Conservation (phyloP, 2,888 invertebrate genomes). For the Himalopsyche kuldschensis region DNA sequence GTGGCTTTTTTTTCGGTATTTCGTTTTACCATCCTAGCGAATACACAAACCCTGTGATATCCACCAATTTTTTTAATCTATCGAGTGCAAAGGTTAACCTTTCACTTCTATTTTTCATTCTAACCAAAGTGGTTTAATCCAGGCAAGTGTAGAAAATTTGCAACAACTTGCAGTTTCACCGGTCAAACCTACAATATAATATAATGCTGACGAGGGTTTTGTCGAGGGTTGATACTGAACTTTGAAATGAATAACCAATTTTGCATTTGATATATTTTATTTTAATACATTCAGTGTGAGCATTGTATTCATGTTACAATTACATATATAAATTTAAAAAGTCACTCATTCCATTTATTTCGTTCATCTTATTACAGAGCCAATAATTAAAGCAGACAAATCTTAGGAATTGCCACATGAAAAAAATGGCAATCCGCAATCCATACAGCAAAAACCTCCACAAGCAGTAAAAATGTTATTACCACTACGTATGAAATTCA, state of each 20-base stretch:
- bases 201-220: too few relatives aligned
- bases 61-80: too few relatives aligned
- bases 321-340: slow-evolving; percentile 37
- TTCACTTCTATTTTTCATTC: too few relatives aligned
- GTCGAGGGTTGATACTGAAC: too few relatives aligned
- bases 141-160: too few relatives aligned
- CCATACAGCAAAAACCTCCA: neutral
- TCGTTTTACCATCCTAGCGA: too few relatives aligned
- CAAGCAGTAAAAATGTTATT: slow-evolving; percentile 4
- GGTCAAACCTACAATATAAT: too few relatives aligned
- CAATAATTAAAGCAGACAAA: neutral
- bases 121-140: too few relatives aligned
- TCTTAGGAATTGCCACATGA: neutral
- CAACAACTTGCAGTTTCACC: too few relatives aligned
- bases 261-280: slow-evolving; percentile 34
- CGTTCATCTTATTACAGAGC: neutral
- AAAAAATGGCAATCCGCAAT: neutral
- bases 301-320: slow-evolving; percentile 37
- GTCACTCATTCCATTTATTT: slow-evolving; percentile 11
- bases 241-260: neutral
- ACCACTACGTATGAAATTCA: neutral
- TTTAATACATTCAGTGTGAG: slow-evolving; percentile 40
- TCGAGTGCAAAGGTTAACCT: too few relatives aligned
- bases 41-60: too few relatives aligned
- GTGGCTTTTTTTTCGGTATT: too few relatives aligned